These are phyloP conservation scores for Rhaphigaster nebulosa DNA, from an alignment of 2,888 invertebrate genomes.

Conservation along the genomic window DNA sequence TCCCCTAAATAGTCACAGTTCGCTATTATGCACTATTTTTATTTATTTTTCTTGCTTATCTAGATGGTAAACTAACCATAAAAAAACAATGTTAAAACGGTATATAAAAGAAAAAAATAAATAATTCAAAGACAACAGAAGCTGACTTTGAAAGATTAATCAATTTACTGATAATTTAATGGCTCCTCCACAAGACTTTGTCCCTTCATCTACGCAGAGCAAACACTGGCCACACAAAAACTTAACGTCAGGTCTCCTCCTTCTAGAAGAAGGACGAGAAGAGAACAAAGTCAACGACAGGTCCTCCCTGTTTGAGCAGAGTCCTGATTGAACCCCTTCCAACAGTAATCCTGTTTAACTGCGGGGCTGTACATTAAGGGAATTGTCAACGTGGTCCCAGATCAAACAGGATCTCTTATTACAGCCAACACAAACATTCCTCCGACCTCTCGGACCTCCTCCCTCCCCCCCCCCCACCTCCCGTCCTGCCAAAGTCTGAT, in stretches of 20 bases:
- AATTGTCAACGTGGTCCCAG: slow-evolving; percentile 32
- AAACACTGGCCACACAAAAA: neutral
- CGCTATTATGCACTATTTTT: no score
- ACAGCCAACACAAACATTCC: slow-evolving; percentile 38
- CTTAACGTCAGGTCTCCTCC: neutral
- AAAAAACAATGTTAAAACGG: no score
- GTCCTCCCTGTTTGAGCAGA: neutral
- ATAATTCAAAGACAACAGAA: neutral
- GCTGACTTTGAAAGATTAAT: neutral
- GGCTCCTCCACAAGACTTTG: neutral
- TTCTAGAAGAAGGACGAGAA: neutral
- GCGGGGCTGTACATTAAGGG: neutral
- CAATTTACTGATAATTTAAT: slow-evolving; percentile 1
- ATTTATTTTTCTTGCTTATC: no score
- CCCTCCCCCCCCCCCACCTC: neutral
- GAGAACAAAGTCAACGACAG: slow-evolving; percentile 41
- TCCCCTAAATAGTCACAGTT: no score
- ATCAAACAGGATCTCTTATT: slow-evolving; percentile 37
- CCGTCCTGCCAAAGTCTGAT: slow-evolving; percentile 4
- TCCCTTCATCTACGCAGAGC: neutral
- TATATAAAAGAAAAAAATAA: no score
- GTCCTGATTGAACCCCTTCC: neutral
- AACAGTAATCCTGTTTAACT: slow-evolving; percentile 37
- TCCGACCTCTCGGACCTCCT: neutral
- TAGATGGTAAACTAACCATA: no score